Conservation (phyloP, 2,797 vertebrate species). For the Tympanoctomys barrerae region DNA sequence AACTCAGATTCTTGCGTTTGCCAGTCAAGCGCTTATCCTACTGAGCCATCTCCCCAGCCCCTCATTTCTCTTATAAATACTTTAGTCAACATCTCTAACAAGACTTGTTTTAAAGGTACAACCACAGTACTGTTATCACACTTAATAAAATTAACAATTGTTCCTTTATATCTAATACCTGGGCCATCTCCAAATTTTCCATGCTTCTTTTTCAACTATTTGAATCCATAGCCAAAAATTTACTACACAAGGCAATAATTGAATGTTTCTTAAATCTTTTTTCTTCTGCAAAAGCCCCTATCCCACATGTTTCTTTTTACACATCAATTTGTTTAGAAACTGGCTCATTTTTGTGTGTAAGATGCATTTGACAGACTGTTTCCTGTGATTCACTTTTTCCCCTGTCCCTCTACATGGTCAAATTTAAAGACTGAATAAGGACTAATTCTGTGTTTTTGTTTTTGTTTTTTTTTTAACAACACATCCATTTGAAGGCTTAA, state of each 20-base stretch:
- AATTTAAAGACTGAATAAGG: neutral
- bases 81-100: constrained; percentile 25
- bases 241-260: neutral
- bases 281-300: neutral
- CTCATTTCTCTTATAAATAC: constrained; percentile 15
- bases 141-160: neutral
- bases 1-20: too few species aligned
- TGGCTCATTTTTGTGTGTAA: neutral
- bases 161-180: neutral
- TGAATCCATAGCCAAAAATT: neutral
- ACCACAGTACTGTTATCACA: neutral
- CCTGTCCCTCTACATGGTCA: neutral
- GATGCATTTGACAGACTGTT: neutral
- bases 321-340: neutral
- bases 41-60: too few species aligned
- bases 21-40: too few species aligned
- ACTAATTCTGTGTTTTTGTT: neutral
- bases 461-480: neutral
- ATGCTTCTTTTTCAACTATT: neutral
- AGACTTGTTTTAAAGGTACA: neutral
- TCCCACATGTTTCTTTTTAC: neutral
- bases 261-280: neutral
- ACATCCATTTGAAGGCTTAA: neutral
- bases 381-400: neutral
- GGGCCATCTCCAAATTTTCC: neutral